phyloP scores from a whole-genome alignment of 2,888 invertebrate genomes.

The Andrena chrysosceles region DNA sequence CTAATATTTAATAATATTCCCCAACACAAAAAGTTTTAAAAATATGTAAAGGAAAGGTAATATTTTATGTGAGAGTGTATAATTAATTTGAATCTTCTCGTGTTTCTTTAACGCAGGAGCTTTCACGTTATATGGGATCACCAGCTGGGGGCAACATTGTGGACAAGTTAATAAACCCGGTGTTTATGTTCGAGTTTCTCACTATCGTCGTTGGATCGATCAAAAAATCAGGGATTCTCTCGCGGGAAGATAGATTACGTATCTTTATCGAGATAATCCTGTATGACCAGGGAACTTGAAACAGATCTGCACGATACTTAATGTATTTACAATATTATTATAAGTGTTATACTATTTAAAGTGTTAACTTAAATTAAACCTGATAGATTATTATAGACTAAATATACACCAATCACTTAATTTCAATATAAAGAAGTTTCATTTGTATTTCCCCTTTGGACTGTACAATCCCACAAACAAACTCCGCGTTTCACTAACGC shows the following conservation, averaged over 20 bases:
- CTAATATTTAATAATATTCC: too few relatives aligned
- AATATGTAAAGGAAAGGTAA: too few relatives aligned
- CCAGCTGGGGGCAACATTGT: constrained; percentile 92
- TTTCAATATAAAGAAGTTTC: too few relatives aligned
- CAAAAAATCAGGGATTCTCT: constrained; percentile 85
- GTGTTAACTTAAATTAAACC: too few relatives aligned
- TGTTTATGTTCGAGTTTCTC: constrained; percentile 89
- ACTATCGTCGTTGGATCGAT: constrained; percentile 90
- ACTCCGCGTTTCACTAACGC: too few relatives aligned
- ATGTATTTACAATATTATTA: not conserved
- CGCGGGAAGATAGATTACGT: constrained; percentile 69
- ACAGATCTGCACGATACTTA: constrained; percentile 3
- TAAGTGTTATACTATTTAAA: too few relatives aligned
- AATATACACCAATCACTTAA: too few relatives aligned
- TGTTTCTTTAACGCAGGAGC: constrained; percentile 84
- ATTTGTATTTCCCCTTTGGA: too few relatives aligned
- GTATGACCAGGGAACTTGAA: not conserved
- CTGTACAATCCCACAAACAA: too few relatives aligned
- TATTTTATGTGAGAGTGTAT: too few relatives aligned
- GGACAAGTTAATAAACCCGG: constrained; percentile 91
- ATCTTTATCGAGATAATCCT: not conserved
- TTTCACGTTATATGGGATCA: constrained; percentile 90
- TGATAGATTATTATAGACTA: too few relatives aligned
- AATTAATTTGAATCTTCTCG: not conserved
- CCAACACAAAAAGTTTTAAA: too few relatives aligned